phyloP scores from a whole-genome alignment of 2,888 invertebrate species.

The Diadegma fenestrale region DNA sequence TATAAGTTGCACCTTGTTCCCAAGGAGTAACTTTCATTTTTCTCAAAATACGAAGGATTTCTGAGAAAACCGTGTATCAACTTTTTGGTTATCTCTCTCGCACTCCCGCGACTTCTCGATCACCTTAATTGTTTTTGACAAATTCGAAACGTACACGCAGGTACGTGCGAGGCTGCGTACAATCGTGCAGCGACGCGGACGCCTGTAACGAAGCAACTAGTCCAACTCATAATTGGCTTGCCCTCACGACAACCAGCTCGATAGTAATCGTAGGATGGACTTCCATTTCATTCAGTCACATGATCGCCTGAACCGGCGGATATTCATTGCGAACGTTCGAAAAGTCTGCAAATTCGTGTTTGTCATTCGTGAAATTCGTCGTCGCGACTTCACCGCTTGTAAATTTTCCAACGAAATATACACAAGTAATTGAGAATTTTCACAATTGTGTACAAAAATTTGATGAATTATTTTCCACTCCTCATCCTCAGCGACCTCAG shows the following conservation, averaged over 20 bases:
- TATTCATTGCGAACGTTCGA: not conserved
- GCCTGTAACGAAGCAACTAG: constrained; percentile 89
- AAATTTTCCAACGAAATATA: constrained; percentile 1
- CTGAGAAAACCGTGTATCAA: too few species aligned
- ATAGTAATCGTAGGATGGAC: constrained; percentile 37
- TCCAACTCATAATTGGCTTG: constrained; percentile 13
- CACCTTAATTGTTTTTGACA: too few species aligned
- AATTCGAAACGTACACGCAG: constrained; percentile 84
- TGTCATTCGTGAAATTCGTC: not conserved
- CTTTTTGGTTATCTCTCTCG: too few species aligned
- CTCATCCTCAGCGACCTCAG: too few species aligned
- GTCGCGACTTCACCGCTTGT: constrained; percentile 6
- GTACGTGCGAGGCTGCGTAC: constrained; percentile 96
- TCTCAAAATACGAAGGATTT: too few species aligned
- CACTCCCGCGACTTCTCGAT: too few species aligned
- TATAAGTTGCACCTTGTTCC: too few species aligned
- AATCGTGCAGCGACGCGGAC: constrained; percentile 96
- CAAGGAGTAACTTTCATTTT: too few species aligned
- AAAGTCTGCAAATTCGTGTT: not conserved
- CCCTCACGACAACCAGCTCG: constrained; percentile 30
- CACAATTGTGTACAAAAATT: not conserved
- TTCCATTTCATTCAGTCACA: constrained; percentile 5
- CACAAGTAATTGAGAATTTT: not conserved
- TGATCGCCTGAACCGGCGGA: constrained; percentile 1
- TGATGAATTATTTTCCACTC: not conserved